Percentiles rank a stretch among this genome's conserved stretches.
Evolutionary conservation across 1,140 invertebrate genomes (phyloP).

Genomic region (Coelopa frigida): DNA sequence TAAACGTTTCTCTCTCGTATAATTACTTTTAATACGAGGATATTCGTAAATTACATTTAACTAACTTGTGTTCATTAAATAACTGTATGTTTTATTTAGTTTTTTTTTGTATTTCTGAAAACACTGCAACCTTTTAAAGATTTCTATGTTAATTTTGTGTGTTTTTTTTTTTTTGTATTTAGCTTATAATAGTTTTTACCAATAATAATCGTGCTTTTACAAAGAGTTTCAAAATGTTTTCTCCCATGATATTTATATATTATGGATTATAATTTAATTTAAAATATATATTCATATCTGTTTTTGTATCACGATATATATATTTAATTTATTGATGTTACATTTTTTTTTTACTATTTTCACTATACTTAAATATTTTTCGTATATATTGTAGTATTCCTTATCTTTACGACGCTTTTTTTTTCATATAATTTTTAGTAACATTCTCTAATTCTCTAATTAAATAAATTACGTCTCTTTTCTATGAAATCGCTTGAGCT

Average conservation of each 20-base stretch:
- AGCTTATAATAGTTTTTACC: constrained; percentile 1
- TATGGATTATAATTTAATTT: neutral
- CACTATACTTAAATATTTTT: neutral
- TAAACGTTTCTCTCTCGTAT: too few species aligned
- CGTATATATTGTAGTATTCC: neutral
- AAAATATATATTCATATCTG: neutral
- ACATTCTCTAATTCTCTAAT: too few species aligned
- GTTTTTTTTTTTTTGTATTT: too few species aligned
- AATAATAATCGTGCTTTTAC: neutral
- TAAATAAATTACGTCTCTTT: constrained; percentile 4
- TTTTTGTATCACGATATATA: neutral
- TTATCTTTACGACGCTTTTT: too few species aligned
- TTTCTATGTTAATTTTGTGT: too few species aligned
- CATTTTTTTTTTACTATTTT: neutral
- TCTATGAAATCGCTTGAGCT: neutral
- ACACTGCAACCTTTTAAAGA: too few species aligned
- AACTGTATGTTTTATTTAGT: constrained; percentile 5
- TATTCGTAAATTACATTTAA: too few species aligned
- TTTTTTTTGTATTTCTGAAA: too few species aligned
- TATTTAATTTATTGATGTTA: neutral
- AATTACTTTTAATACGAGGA: too few species aligned
- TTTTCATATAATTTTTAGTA: neutral
- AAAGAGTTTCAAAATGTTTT: neutral
- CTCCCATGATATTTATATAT: neutral
- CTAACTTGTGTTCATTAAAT: too few species aligned